Evolutionary conservation across 92 coral and sea anemone species (phyloP).

Genomic region (Pocillopora grandis): DNA sequence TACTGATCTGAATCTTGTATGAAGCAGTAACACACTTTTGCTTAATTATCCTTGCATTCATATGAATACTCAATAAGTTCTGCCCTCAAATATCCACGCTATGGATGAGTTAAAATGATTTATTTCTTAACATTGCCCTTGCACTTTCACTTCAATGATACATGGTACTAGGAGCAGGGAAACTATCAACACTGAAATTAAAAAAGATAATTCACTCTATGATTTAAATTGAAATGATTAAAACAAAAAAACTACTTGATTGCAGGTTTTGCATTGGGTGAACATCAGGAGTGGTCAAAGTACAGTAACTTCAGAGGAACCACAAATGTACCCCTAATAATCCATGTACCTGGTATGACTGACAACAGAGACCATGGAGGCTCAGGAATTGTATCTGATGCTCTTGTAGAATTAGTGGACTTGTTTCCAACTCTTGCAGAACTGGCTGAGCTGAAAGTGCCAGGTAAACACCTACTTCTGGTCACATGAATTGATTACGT

Average conservation of each 20-base stretch:
- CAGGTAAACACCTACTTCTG: conserved; percentile 38
- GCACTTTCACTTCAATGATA: too few relatives aligned
- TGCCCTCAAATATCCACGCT: too few relatives aligned
- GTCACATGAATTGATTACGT: not conserved
- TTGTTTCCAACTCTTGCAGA: conserved; percentile 83
- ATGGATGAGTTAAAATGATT: too few relatives aligned
- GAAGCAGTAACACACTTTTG: too few relatives aligned
- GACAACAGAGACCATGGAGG: conserved; percentile 13
- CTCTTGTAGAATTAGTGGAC: conserved; percentile 81
- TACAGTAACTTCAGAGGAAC: conserved; percentile 79
- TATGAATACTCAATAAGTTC: too few relatives aligned
- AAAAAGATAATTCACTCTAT: too few relatives aligned
- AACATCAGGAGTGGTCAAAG: conserved; percentile 81
- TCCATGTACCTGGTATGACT: conserved; percentile 78
- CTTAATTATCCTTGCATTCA: too few relatives aligned
- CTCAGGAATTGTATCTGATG: conserved; percentile 44
- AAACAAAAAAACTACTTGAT: not conserved
- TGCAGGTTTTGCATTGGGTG: conserved; percentile 88
- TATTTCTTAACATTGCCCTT: too few relatives aligned
- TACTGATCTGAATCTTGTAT: too few relatives aligned
- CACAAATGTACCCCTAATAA: conserved; percentile 78
- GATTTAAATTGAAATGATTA: too few relatives aligned
- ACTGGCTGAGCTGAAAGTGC: conserved; percentile 56
- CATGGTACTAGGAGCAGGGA: too few relatives aligned
- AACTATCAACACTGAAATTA: too few relatives aligned